Conservation (phyloP, 2,888 invertebrate species). For the Lepeophtheirus nordmannii region DNA sequence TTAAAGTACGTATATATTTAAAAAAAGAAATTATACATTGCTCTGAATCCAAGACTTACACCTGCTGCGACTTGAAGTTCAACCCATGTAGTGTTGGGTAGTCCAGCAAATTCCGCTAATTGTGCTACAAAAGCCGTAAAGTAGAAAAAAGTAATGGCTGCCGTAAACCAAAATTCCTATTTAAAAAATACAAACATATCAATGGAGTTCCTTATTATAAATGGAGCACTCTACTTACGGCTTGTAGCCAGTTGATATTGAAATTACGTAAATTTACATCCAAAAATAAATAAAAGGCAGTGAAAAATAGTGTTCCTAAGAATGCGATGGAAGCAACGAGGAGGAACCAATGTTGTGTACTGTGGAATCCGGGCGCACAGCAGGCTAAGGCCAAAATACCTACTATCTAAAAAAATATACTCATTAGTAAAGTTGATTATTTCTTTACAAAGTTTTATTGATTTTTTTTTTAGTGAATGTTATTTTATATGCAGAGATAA, state of each 20-base stretch:
- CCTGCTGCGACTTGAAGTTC: slow-evolving; percentile 57
- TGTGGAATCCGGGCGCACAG: slow-evolving; percentile 48
- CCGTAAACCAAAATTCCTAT: slow-evolving; percentile 65
- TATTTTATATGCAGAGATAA: neutral
- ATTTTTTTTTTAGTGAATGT: neutral
- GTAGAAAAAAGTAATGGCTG: slow-evolving; percentile 52
- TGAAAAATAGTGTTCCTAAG: slow-evolving; percentile 58
- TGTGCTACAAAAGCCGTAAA: slow-evolving; percentile 64
- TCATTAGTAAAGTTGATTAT: neutral
- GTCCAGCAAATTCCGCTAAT: slow-evolving; percentile 42
- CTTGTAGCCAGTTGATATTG: slow-evolving; percentile 25
- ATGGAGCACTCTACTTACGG: slow-evolving; percentile 17
- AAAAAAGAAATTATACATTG: too few species aligned
- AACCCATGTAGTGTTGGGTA: slow-evolving; percentile 27
- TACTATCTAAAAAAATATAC: slow-evolving; percentile 47
- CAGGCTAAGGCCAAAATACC: slow-evolving; percentile 70
- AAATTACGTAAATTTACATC: slow-evolving; percentile 18
- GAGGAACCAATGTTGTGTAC: slow-evolving; percentile 62
- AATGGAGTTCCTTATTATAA: neutral
- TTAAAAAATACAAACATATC: neutral
- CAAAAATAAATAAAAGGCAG: slow-evolving; percentile 43
- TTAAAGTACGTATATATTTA: neutral
- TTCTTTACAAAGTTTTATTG: neutral
- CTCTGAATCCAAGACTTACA: slow-evolving; percentile 49
- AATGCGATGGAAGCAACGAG: slow-evolving; percentile 69